Percentiles rank a stretch among this genome's conserved stretches.
Evolutionary conservation across 2,113 vertebrate genomes (phyloP).

Genomic region (Sylvietta virens): DNA sequence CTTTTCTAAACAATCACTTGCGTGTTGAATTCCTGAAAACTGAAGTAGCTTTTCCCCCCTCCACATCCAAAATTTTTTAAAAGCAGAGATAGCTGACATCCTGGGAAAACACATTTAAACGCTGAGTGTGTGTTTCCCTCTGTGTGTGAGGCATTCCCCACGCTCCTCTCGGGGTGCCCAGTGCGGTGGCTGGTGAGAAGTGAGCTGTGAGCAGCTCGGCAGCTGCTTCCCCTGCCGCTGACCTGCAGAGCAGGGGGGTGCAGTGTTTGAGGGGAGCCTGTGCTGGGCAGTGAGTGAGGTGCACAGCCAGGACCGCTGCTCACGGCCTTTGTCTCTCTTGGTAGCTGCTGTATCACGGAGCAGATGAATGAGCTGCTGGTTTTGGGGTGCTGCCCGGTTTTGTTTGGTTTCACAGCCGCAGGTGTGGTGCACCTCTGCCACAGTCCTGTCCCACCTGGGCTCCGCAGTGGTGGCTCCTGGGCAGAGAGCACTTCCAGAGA

Average conservation of each 20-base stretch:
- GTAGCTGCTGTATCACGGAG: neutral
- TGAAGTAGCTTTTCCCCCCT: neutral
- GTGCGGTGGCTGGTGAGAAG: neutral
- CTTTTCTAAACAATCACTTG: neutral
- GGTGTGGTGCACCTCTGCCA: neutral
- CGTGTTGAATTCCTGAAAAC: neutral
- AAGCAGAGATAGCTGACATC: neutral
- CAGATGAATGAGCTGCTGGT: fast-evolving
- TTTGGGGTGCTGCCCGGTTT: fast-evolving
- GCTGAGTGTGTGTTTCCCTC: neutral
- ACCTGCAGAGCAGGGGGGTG: fast-evolving
- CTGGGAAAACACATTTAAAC: neutral
- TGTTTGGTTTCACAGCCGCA: fast-evolving
- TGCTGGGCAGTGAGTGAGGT: neutral
- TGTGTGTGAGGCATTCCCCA: fast-evolving
- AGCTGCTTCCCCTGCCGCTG: neutral
- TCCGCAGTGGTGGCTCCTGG: fast-evolving
- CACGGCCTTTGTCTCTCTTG: neutral
- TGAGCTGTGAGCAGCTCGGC: neutral
- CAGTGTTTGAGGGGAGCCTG: neutral
- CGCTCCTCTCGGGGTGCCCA: neutral
- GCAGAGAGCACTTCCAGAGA: neutral
- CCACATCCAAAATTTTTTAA: neutral
- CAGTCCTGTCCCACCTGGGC: fast-evolving
- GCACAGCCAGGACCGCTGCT: fast-evolving